phyloP scores from a whole-genome alignment of 2,888 invertebrate genomes.

The Thecophora atra region DNA sequence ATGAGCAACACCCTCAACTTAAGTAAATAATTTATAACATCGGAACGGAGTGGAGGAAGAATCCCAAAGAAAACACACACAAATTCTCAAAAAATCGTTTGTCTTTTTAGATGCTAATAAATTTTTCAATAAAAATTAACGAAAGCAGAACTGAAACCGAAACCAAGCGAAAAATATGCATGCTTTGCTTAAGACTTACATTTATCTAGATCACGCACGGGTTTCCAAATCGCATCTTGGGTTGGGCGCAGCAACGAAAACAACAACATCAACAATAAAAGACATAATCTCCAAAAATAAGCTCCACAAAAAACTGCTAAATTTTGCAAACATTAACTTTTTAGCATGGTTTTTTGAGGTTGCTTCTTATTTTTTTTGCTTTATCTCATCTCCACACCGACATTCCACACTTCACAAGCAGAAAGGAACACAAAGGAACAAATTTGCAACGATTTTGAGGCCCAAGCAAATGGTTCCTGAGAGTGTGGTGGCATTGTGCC shows the following conservation, averaged over 20 bases:
- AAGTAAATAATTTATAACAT: constrained; percentile 62
- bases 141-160: constrained; percentile 26
- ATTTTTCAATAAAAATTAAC: constrained; percentile 55
- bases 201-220: constrained; percentile 57
- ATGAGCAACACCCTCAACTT: constrained; percentile 59
- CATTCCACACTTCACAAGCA: background rate
- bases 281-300: background rate
- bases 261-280: background rate
- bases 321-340: background rate
- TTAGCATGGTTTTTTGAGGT: no score
- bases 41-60: constrained; percentile 43
- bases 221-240: constrained; percentile 1
- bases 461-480: background rate
- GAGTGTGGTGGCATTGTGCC: background rate
- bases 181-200: constrained; percentile 32
- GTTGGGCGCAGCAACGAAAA: constrained; percentile 16
- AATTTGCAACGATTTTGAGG: constrained; percentile 13
- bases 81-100: constrained; percentile 48
- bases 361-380: background rate
- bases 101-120: constrained; percentile 51
- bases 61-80: constrained; percentile 45
- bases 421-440: background rate
- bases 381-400: background rate
- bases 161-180: constrained; percentile 46
- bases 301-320: background rate